phyloP scores from a whole-genome alignment of 2,888 invertebrate genomes.

The Myopa tessellatipennis region DNA sequence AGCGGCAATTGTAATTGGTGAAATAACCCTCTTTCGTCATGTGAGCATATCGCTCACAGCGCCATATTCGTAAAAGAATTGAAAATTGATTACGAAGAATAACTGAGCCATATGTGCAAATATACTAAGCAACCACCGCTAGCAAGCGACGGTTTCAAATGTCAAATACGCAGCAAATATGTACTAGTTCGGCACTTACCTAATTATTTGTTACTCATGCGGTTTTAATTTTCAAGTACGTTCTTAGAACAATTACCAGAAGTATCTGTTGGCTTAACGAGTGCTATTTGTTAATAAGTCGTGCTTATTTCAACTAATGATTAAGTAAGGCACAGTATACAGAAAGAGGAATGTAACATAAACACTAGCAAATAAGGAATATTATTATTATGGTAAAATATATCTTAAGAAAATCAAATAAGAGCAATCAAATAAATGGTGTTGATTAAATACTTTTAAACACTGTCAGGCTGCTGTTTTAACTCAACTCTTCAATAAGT shows the following conservation, averaged over 20 bases:
- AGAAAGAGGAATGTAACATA: too few species aligned
- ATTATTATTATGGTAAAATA: too few species aligned
- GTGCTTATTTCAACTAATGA: too few species aligned
- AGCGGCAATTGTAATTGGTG: neutral
- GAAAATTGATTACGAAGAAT: slow-evolving; percentile 47
- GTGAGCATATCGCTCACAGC: neutral
- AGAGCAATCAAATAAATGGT: too few species aligned
- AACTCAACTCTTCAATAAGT: too few species aligned
- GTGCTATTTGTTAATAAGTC: neutral
- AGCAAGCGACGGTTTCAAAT: slow-evolving; percentile 16
- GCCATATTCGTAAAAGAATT: slow-evolving; percentile 26
- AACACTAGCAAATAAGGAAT: too few species aligned
- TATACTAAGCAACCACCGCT: slow-evolving; percentile 14
- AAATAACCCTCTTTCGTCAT: slow-evolving; percentile 1
- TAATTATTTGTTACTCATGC: slow-evolving; percentile 38
- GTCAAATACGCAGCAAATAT: slow-evolving; percentile 15
- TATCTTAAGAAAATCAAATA: too few species aligned
- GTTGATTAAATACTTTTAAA: too few species aligned
- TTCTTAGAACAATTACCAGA: slow-evolving; percentile 26
- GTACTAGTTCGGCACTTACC: slow-evolving; percentile 13
- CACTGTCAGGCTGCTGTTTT: too few species aligned
- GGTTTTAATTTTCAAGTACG: slow-evolving; percentile 30
- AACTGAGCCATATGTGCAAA: slow-evolving; percentile 50
- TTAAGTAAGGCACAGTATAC: too few species aligned
- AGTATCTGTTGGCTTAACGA: slow-evolving; percentile 28